Conservation (phyloP, 2,797 vertebrate genomes). For the Pangasius djambal region DNA sequence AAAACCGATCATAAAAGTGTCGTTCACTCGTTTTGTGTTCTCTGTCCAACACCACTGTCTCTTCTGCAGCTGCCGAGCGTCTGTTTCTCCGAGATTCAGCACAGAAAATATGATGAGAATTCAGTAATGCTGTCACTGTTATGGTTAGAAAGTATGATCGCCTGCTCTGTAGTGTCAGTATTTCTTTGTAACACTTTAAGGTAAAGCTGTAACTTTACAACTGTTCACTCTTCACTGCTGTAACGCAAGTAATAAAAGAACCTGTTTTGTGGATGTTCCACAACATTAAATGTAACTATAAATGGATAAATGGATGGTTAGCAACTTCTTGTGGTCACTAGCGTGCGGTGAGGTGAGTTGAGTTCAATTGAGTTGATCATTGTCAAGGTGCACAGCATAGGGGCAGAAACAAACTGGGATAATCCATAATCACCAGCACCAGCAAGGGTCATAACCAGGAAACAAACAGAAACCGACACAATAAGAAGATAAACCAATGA, state of each 20-base stretch:
- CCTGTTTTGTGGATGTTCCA: neutral
- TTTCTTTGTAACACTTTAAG: neutral
- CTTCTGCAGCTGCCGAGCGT: neutral
- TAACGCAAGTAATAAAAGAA: neutral
- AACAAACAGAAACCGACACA: neutral
- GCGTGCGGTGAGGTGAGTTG: neutral
- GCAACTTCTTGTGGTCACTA: neutral
- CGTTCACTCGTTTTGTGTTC: neutral
- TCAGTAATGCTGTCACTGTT: neutral
- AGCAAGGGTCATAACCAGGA: neutral
- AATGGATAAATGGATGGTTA: neutral
- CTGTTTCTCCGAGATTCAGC: neutral
- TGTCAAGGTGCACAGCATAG: neutral
- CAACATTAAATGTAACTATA: neutral
- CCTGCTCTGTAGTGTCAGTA: neutral
- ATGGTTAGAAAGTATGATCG: too few species aligned
- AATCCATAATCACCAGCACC: neutral
- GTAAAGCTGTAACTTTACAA: neutral
- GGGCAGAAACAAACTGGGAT: neutral
- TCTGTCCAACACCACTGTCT: neutral
- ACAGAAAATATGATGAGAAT: neutral
- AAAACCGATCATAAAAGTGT: slow-evolving; percentile 1
- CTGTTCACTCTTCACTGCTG: neutral
- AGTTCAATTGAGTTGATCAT: neutral
- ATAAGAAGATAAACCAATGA: neutral